Base-by-base conservation (phyloP, 2,113 vertebrate species). In the Panthera tigris region DNA sequence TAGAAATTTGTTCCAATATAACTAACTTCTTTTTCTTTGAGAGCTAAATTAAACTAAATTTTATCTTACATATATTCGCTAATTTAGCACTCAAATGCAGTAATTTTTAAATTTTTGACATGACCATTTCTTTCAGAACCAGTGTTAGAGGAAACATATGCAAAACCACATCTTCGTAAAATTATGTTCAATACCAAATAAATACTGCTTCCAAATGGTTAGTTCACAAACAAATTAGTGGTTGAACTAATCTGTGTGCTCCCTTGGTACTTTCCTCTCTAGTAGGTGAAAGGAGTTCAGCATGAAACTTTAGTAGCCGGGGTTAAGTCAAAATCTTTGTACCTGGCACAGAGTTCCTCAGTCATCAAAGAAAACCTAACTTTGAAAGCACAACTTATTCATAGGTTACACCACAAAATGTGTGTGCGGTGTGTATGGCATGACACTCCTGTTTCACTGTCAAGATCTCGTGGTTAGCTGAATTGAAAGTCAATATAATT, bases 221-320 rank as follows among this genome's bases (percentile, higher is more conserved):
- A 57, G 0, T 55, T 78, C 12, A 68, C 23, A 76, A 79, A 33
- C 66, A 85, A 91, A 16, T 41, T 66, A 65, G 2, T 25, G 7
- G 41, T 36, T 52, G 9, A 50, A 33, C 13, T 41, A 33, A 66
- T 66, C 31, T 25, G 2, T 71, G 12, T 71, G 12, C 10, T 93
- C 0, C 0, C 1, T 68, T 63, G 31, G 0, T 7, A 4, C 1
- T 88, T 2, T 81, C 0, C 4, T 3, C 29, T 91, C 23, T 12
- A 45, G 55, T 63, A 68, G 23, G 3, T 7, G 55, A 36, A 93
- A 74, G 12, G 12, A 76, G 29, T 73, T 61, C 27, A 63, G 5
- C 48, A 29, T 93, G 48, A 91, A 79, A 85, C 36, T 55, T 81
- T 41, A 31, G 23, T 14, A 74, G 13, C 2, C 33, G 27, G 2